Conservation (phyloP, 2,797 vertebrate species). For the Hafferia zeledoni region DNA sequence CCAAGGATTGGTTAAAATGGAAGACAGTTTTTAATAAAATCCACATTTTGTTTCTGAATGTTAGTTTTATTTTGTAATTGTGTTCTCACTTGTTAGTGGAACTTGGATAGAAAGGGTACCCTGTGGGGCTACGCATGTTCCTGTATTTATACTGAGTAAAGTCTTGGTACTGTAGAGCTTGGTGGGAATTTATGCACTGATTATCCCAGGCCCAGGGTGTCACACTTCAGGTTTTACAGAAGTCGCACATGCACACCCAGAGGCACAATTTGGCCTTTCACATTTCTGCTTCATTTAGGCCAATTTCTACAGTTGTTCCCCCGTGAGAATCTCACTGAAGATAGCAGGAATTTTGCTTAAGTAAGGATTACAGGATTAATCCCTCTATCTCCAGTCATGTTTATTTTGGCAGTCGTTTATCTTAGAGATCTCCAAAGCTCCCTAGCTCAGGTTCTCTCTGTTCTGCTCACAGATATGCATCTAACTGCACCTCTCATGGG, state of each 20-base stretch:
- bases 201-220: not conserved
- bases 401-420: slow-evolving; percentile 53
- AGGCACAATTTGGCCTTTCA: slow-evolving; percentile 18
- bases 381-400: slow-evolving; percentile 32
- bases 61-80: not conserved
- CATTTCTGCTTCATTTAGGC: slow-evolving; percentile 33
- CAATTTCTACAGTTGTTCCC: slow-evolving; percentile 35
- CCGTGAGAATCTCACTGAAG: slow-evolving; percentile 5
- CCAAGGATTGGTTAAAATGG: not conserved
- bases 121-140: not conserved
- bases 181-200: not conserved
- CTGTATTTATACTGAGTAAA: not conserved
- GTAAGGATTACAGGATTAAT: slow-evolving; percentile 55
- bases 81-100: not conserved
- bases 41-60: not conserved
- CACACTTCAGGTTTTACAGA: not conserved
- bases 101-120: not conserved
- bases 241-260: not conserved
- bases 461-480: not conserved
- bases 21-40: not conserved
- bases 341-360: slow-evolving; percentile 47
- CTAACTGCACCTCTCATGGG: not conserved
- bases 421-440: not conserved
- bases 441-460: not conserved
- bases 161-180: not conserved